A percentile compares a stretch with the other conserved stretches of the same genome.
Conservation (phyloP, 2,888 invertebrate species). For the Glyphotaelius pellucidus region DNA sequence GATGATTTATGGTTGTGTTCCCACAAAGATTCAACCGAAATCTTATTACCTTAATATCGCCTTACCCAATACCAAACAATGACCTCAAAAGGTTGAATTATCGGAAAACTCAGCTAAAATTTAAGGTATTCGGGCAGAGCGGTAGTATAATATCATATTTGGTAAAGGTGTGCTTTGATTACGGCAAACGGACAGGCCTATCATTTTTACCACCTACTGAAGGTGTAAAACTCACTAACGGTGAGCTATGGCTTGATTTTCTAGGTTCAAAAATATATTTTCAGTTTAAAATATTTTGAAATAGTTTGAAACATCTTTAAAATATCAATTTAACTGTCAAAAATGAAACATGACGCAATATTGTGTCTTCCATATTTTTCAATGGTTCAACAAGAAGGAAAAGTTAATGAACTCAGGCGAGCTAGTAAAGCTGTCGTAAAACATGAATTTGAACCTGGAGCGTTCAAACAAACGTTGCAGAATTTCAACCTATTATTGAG, state of each 20-base stretch:
- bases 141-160: background rate
- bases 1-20: background rate
- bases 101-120: background rate
- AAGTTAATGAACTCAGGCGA: no score
- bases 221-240: no score
- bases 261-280: no score
- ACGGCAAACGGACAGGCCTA: background rate
- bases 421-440: background rate
- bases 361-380: no score
- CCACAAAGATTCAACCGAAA: background rate
- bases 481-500: no score
- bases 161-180: background rate
- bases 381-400: no score
- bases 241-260: no score
- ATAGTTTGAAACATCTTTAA: no score
- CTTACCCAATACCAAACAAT: background rate
- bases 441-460: background rate
- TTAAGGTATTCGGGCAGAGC: background rate
- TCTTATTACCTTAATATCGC: background rate
- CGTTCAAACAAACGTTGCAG: background rate
- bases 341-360: no score
- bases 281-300: no score
- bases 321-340: no score
- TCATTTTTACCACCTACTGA: no score
- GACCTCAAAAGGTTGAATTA: background rate